Conservation (phyloP, 2,797 vertebrate genomes). For the Phoxinus dragarum region DNA sequence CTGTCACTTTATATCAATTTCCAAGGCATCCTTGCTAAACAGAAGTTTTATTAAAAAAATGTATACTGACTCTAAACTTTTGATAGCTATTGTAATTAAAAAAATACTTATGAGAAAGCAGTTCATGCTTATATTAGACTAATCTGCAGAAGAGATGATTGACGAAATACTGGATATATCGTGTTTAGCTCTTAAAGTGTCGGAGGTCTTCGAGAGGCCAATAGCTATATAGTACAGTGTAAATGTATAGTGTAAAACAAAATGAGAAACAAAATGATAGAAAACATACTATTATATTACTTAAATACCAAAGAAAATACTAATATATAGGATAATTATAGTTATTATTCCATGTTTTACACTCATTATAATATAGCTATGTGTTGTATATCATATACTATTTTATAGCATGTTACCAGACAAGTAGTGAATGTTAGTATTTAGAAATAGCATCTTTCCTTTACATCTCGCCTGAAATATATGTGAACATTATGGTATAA, state of each 20-base stretch:
- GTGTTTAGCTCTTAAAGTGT: neutral
- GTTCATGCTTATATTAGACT: neutral
- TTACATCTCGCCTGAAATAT: constrained; percentile 26
- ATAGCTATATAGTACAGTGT: neutral
- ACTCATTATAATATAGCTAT: neutral
- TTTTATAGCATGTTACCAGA: neutral
- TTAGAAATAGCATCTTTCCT: constrained; percentile 17
- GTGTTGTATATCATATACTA: neutral
- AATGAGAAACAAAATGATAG: neutral
- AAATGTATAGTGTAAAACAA: neutral
- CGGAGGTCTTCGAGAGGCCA: neutral
- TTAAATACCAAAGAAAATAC: neutral
- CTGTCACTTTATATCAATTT: neutral
- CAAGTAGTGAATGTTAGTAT: neutral
- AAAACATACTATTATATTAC: neutral
- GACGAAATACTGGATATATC: neutral
- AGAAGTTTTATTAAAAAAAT: neutral
- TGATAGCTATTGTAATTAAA: neutral
- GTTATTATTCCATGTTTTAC: no score
- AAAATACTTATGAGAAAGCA: neutral
- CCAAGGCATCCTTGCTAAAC: neutral
- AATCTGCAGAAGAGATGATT: neutral
- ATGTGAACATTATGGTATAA: constrained; percentile 39
- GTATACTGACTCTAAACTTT: neutral
- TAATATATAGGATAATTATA: neutral